phyloP scores from a whole-genome alignment of 1,140 invertebrate genomes.

The Hyles euphorbiae region DNA sequence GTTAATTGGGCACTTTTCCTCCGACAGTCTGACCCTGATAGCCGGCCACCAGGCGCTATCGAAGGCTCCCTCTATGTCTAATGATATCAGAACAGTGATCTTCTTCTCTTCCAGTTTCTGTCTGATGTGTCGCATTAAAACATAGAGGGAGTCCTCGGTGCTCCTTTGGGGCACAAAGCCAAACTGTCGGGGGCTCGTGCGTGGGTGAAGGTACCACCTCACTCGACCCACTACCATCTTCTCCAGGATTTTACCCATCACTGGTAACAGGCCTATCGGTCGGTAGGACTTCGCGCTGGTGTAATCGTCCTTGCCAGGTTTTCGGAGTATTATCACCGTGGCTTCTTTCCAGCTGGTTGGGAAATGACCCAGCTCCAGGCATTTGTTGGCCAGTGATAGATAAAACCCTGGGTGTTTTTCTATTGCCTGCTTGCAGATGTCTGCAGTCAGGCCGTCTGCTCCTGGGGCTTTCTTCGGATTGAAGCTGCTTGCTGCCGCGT shows the following conservation, averaged over 20 bases:
- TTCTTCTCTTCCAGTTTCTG: slow-evolving; percentile 5
- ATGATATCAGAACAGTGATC: slow-evolving; percentile 10
- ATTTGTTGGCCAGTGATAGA: no score
- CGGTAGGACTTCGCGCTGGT: no score
- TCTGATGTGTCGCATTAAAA: slow-evolving; percentile 7
- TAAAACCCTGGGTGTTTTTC: background rate
- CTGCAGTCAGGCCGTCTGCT: slow-evolving; percentile 14
- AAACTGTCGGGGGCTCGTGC: background rate
- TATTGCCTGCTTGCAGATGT: slow-evolving; percentile 10
- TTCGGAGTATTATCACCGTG: slow-evolving; percentile 6
- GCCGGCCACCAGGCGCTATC: no score
- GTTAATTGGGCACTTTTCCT: slow-evolving; percentile 16
- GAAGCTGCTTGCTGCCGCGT: background rate
- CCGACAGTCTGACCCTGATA: background rate
- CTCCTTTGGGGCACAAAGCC: no score
- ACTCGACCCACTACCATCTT: no score
- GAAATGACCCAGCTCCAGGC: slow-evolving; percentile 3
- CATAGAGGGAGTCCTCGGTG: no score
- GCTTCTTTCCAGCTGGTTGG: slow-evolving; percentile 20
- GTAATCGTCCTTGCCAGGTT: background rate
- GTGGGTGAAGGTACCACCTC: background rate
- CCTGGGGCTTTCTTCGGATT: slow-evolving; percentile 22
- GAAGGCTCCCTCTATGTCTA: slow-evolving; percentile 15
- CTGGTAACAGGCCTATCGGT: no score
- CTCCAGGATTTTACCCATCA: no score